Evolutionary conservation across 2,797 vertebrate genomes (phyloP), one percentile per base, ranked within the genome.

Genomic region (Lophotriccus pileatus): DNA sequence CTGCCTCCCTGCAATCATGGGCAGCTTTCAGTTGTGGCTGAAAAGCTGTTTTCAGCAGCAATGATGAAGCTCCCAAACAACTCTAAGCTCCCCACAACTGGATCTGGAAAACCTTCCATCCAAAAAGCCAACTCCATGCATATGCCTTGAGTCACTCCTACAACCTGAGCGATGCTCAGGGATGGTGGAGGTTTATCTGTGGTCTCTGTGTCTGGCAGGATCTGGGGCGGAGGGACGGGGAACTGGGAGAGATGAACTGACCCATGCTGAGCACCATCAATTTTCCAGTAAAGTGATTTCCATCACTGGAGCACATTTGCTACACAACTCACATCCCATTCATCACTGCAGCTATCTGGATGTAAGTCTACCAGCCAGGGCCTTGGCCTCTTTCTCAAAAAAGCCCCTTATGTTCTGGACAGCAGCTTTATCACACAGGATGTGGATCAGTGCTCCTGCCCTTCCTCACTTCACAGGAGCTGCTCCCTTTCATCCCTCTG

Each of bases 201-300:
- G 69, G 13, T 27, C 53, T 70, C 76, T 34, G 43, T 43, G 49
- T 56, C 78, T 86, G 36, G 58, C 63, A 69, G 69, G 50, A 83
- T 62, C 53, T 18, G 52, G 46, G 23, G 41, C 49, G 39, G 56
- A 79, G 34, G 25, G n/a, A 34, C 34, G 50, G 62, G 39, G 59
- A 94, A 28, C 39, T 3, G 3, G 39, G 60, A 90, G 60, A 85
- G 78, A 83, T 74, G 63, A 87, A 73, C 86, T 53, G 75, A 80
- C 56, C 80, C 69, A 24, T 10, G 44, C 41, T 0, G 1, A 90
- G 72, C 69, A 37, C 60, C 86, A 74, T 92, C 75, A 72, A 22
- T 74, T 66, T 84, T 89, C 70, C 80, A 84, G 64, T 78, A 85
- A 87, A 95, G 44, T 20, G 60, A 53, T 91, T 81, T 85, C 87